Evolutionary conservation across 1,140 invertebrate genomes (phyloP).

Genomic region (Zaprionus taronus): DNA sequence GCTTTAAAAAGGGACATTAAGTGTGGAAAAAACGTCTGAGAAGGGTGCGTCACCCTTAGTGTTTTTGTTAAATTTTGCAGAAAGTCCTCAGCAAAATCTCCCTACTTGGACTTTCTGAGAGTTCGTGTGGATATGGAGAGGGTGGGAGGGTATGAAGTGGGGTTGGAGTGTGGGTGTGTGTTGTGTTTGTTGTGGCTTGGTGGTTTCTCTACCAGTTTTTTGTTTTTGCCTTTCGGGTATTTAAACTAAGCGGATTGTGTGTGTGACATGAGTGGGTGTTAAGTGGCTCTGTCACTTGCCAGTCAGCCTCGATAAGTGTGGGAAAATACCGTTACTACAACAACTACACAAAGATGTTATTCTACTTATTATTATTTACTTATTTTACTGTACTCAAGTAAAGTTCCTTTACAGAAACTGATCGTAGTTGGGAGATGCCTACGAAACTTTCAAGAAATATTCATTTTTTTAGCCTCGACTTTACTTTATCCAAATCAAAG

Average conservation of each 20-base stretch:
- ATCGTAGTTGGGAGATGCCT: background rate
- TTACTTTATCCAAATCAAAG: conserved; percentile 9
- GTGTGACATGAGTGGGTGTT: conserved; percentile 83
- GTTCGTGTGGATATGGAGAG: conserved; percentile 32
- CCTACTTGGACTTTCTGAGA: conserved; percentile 32
- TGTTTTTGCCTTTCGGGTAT: conserved; percentile 82
- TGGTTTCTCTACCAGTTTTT: conserved; percentile 61
- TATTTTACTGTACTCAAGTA: background rate
- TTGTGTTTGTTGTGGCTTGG: conserved; percentile 62
- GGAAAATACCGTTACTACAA: conserved; percentile 48
- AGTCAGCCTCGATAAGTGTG: conserved; percentile 45
- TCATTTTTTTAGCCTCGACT: background rate
- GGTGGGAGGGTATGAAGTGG: conserved; percentile 30
- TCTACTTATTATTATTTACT: background rate
- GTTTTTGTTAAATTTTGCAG: conserved; percentile 83
- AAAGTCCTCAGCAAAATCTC: conserved; percentile 61
- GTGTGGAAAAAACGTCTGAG: conserved; percentile 56
- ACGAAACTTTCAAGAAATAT: background rate
- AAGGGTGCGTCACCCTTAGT: conserved; percentile 65
- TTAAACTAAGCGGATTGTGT: conserved; percentile 82
- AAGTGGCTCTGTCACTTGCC: conserved; percentile 80
- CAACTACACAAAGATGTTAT: conserved; percentile 8
- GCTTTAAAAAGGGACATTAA: conserved; percentile 76
- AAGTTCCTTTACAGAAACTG: background rate
- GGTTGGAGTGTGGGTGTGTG: conserved; percentile 31